Evolutionary conservation across 2,113 vertebrate genomes (phyloP), one percentile per base, ranked within the genome.

Genomic region (Charadrius vociferus): DNA sequence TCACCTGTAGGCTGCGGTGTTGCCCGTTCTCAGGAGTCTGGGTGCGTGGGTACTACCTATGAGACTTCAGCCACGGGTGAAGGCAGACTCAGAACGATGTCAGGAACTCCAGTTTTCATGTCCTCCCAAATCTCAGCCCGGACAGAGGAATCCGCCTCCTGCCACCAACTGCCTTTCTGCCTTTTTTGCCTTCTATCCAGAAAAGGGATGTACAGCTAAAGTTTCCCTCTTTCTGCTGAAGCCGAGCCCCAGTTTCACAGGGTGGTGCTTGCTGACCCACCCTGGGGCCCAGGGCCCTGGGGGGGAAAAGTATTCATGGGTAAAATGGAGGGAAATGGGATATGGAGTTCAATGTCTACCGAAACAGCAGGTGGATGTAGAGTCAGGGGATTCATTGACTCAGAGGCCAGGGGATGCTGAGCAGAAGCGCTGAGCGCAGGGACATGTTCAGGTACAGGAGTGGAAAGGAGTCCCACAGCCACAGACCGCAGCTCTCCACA

Each of bases 391-490:
- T 55, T 17, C 17, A 14, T 27, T 39, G 36, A 17, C 43, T 45
- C 2, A 6, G 32, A 67, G 27, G 14, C 9, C n/a, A 37, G 34
- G 6, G 30, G 3, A 37, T 43, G 16, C 9, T 53, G n/a, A 49
- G 12, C 20, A 62, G 27, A 77, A 71, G 26, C 43, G 19, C 19
- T 65, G 19, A 39, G 32, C 37, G 16, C 26, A 43, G 37, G 8
- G 6, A 41, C 4, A 3, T 1, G 0, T 34, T 68, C 24, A 70
- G 55, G 12, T 34, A 26, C 0, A 0, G 22, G 47, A 53, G 14
- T 10, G 32, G 34, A 59, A 77, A 67, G 23, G 14, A 72, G 26
- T 63, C 32, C 9, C 0, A 0, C 21, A 41, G 63, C 37, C 19
- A 75, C 12, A 17, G 32, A 1, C 15, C 3, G 1, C 16, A 52